phyloP scores from a whole-genome alignment of 1,140 invertebrate species.

The Tetramorium parvispinum region DNA sequence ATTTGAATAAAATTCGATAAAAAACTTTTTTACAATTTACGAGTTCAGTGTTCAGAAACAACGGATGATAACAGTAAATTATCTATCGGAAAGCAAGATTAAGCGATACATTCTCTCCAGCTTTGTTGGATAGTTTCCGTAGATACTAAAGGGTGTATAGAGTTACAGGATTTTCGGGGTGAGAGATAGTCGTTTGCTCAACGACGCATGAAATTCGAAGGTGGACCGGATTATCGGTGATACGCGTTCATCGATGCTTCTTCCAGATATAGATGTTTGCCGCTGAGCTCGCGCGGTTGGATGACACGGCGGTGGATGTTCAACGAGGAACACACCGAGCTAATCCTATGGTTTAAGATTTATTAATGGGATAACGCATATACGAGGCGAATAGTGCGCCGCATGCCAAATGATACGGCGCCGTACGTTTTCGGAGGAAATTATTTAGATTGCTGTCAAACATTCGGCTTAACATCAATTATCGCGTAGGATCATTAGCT shows the following conservation, averaged over 20 bases:
- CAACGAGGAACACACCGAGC: background rate
- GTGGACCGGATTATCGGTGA: slow-evolving; percentile 19
- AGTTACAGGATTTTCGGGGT: slow-evolving; percentile 21
- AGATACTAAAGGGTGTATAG: background rate
- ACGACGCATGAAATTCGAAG: slow-evolving; percentile 42
- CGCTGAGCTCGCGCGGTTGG: background rate
- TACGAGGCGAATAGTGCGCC: slow-evolving; percentile 1
- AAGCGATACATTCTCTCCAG: background rate
- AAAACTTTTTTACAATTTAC: background rate
- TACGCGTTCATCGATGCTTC: background rate
- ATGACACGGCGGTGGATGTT: background rate
- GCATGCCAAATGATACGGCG: background rate
- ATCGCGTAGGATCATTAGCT: slow-evolving; percentile 51
- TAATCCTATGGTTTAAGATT: slow-evolving; percentile 34
- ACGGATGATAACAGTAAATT: slow-evolving; percentile 19
- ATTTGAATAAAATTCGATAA: background rate
- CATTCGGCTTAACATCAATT: slow-evolving; percentile 35
- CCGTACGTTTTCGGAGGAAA: slow-evolving; percentile 27
- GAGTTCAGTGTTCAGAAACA: background rate
- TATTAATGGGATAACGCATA: slow-evolving; percentile 28
- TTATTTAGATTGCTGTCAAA: slow-evolving; percentile 54
- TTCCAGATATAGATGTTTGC: slow-evolving; percentile 5
- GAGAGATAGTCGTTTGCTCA: slow-evolving; percentile 10
- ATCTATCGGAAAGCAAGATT: background rate
- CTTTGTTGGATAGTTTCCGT: background rate